A percentile compares a stretch with the other conserved stretches of the same genome.
phyloP scores from a whole-genome alignment of 1,140 invertebrate genomes.

The Nasonia longicornis region DNA sequence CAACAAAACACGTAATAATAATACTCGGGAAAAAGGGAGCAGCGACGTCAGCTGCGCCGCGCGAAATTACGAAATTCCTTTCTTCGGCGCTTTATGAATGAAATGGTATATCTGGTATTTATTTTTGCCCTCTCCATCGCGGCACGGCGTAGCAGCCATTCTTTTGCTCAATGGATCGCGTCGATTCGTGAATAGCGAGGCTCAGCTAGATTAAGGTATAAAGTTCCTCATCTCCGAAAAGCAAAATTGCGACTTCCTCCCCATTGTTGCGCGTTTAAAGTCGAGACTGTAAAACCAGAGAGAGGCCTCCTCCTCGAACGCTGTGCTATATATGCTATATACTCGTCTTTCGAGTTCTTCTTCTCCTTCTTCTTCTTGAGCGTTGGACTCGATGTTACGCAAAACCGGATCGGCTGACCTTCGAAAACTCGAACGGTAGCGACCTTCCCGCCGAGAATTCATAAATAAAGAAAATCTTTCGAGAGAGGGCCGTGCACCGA shows the following conservation, averaged over 20 bases:
- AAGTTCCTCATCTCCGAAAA: conserved; percentile 34
- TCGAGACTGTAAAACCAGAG: conserved; percentile 21
- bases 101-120: conserved; percentile 15
- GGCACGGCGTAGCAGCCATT: not conserved
- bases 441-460: conserved; percentile 41
- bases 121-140: not conserved
- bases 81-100: conserved; percentile 29
- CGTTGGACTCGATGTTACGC: conserved; percentile 38
- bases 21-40: not conserved
- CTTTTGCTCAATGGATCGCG: conserved; percentile 19
- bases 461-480: conserved; percentile 40
- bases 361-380: not conserved
- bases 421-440: conserved; percentile 47
- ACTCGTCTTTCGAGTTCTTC: conserved; percentile 31
- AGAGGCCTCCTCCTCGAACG: not conserved
- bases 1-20: no score
- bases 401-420: conserved; percentile 47
- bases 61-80: conserved; percentile 3
- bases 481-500: not conserved
- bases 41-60: not conserved
- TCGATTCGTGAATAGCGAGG: conserved; percentile 22
- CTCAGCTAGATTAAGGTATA: conserved; percentile 43
- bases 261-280: conserved; percentile 37
- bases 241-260: conserved; percentile 47
- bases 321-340: not conserved